Evolutionary conservation across 2,113 vertebrate genomes (phyloP), one percentile per base, ranked within the genome.

Genomic region (Ctenodactylus gundi): DNA sequence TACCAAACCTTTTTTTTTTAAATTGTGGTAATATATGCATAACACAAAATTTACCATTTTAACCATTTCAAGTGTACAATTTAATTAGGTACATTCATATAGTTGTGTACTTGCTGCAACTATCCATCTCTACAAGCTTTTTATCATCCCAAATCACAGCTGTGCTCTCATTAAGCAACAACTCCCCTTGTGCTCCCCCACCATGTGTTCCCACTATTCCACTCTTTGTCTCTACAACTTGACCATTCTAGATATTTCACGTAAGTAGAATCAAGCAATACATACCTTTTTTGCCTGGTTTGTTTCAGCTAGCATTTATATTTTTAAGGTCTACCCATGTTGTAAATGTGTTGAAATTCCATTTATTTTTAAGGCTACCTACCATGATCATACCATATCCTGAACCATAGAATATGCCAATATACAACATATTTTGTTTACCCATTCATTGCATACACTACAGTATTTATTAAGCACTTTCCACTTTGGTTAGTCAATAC

Each of bases 331-430:
- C 81, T 21, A 92, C 75, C 46, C 49, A 46, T 62, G 9, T 86
- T 68, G 36, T 21, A 60, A 29, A 34, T 46, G 11, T 60, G 46
- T 75, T 31, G 51, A 75, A 51, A 51, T 51, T 60, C 58, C 29
- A 41, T 81, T 83, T 55, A 68, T 91, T 85, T 85, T 72, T 13
- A 84, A 87, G 82, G 46, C n/a, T n/a, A n/a, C n/a, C n/a, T n/a
- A n/a, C n/a, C n/a, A n/a, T n/a, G n/a, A n/a, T n/a, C n/a, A n/a
- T n/a, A n/a, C n/a, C n/a, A n/a, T n/a, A n/a, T n/a, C n/a, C n/a
- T n/a, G n/a, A n/a, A n/a, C n/a, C n/a, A n/a, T n/a, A n/a, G n/a
- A 31, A 75, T 73, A 88, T 34, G 29, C 44, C 44, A 49, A 46
- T 18, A 34, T 75, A 46, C 34, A 75, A 49, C 72, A 51, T 51